Evolutionary conservation across 2,113 vertebrate species (phyloP), one percentile per base, ranked within the genome.

Genomic region (Syngnathus floridae): DNA sequence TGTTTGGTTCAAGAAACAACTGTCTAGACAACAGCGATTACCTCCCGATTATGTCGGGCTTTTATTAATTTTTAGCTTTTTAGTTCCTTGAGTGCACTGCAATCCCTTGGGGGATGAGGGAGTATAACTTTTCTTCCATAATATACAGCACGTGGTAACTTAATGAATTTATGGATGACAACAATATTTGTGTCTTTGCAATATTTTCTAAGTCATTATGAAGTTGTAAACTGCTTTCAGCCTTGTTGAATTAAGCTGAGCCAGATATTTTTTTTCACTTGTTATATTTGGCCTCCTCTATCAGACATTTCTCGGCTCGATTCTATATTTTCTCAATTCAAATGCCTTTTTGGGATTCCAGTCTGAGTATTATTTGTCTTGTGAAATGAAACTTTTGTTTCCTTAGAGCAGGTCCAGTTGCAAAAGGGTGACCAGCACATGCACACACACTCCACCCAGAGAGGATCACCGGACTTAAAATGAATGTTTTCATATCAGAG

Each of bases 321-420:
- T 41, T 59, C 40, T 40, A n/a, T 40, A 61, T 22, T 61, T 43
- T 43, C 40, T 61, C 40, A 43, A 61, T 61, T 61, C 21, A 61
- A 61, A 43, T 16, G 22, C 21, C 59, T 45, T 43, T 61, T 61
- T 21, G 19, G 38, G 19, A 61, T 61, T 26, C 40, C 38, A 41
- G 21, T 43, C 9, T 6, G 5, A 43, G 59, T 43, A 26, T 22
- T 61, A 26, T 61, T 61, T 61, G 59, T 61, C 59, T 61, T 61
- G 59, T 61, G 59, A 43, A 61, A 61, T 61, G 59, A 61, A 43
- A 61, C 56, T 38, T 58, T 37, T 37, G 6, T 31, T 38, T 58
- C 56, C 35, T 19, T 38, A n/a, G 36, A 37, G 8, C 9, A 31
- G 17, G 56, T 58, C 56, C 17, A 10, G 56, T 58, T 58, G 35